Evolutionary conservation across 2,797 vertebrate genomes (phyloP).

Genomic region (Myotis pilosus): DNA sequence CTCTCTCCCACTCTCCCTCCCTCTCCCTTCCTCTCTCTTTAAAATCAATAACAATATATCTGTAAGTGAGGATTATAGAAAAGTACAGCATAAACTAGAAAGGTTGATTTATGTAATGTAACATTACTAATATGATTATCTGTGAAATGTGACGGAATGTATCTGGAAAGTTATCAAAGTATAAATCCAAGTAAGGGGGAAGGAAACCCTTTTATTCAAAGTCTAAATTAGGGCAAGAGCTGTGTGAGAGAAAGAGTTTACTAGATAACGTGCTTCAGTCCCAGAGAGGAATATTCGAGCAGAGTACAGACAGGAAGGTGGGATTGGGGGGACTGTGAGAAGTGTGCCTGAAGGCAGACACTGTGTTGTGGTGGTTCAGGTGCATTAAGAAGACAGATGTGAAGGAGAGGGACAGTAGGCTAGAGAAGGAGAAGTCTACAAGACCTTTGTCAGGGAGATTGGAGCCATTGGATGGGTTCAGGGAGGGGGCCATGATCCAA

Average conservation of each 20-base stretch:
- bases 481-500: not conserved
- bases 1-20: not conserved
- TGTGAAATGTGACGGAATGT: not conserved
- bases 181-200: not conserved
- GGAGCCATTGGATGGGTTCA: not conserved
- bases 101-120: not conserved
- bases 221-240: not conserved
- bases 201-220: not conserved
- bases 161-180: not conserved
- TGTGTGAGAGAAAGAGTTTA: not conserved
- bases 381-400: not conserved
- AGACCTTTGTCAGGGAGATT: not conserved
- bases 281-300: not conserved
- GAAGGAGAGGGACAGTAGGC: no score
- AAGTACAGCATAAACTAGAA: not conserved
- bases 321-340: rapidly evolving
- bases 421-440: no score
- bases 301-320: not conserved
- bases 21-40: not conserved
- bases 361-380: not conserved
- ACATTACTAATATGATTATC: not conserved
- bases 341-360: not conserved
- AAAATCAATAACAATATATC: not conserved
- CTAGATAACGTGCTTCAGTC: not conserved
- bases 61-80: not conserved